Evolutionary conservation across 1,140 invertebrate species (phyloP), one percentile per base, ranked within the genome.

Genomic region (Gryon sp.): DNA sequence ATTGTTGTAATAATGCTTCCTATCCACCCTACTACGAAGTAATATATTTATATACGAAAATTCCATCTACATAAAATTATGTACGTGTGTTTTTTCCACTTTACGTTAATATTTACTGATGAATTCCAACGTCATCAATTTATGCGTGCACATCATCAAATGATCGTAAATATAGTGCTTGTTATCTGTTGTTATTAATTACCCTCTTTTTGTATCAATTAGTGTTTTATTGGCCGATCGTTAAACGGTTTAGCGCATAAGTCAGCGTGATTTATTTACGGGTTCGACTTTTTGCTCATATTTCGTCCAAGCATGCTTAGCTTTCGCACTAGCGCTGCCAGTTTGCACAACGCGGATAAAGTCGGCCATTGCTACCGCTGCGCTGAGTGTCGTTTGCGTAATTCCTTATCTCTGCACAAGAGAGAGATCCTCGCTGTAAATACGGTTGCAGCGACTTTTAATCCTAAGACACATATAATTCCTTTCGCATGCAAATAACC

Each of bases 351-450:
- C 38, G 14, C 65, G 65, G 53, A 60, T 66, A 66, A 66, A 69
- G 74, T 76, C 74, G 66, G 74, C 74, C 74, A 76, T 77, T 72
- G 62, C 66, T 77, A 77, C 66, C 66, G 60, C n/a, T n/a, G n/a
- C 65, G 28, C 48, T 62, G 28, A n/a, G n/a, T 62, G 16, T 60
- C 73, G 59, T 76, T 76, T 76, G 73, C 74, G 74, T 65, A 76
- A 76, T 76, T 60, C 50, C 74, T 76, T 76, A 76, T 76, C 74
- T 68, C 24, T 57, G 50, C 60, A 48, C 32, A 32, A 53, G 30
- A 36, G 57, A 75, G 48, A 62, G 62, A 66, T 75, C 48, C 62
- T 55, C 65, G 57, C 24, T 65, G 74, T 65, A 76, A 76, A 76
- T 76, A 76, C 65, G 48, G 74, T 76, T 76, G 65, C 74, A 69